Evolutionary conservation across 2,113 vertebrate genomes (phyloP).

Genomic region (Strix uralensis): DNA sequence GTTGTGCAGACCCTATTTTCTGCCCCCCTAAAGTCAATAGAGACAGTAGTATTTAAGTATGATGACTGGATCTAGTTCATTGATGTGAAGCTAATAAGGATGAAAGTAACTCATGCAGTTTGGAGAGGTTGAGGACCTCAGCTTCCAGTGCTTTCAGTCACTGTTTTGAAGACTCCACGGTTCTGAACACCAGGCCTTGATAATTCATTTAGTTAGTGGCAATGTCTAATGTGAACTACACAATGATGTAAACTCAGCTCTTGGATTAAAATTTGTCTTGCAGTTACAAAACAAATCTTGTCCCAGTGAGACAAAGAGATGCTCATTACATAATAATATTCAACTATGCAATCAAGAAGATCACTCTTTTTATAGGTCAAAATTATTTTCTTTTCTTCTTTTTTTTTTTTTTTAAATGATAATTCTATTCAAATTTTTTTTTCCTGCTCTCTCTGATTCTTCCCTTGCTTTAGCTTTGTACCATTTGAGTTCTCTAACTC

Average conservation of each 20-base stretch:
- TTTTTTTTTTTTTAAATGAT: neutral
- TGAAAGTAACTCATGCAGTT: neutral
- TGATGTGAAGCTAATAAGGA: neutral
- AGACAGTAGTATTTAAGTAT: neutral
- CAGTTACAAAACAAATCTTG: neutral
- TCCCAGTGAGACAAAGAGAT: neutral
- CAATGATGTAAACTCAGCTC: neutral
- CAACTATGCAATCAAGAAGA: neutral
- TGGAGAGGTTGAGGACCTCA: neutral
- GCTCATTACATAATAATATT: neutral
- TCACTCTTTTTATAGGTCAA: neutral
- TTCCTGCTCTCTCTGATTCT: neutral
- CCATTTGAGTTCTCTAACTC: neutral
- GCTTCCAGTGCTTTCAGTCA: neutral
- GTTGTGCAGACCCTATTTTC: neutral
- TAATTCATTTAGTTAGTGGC: neutral
- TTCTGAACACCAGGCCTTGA: neutral
- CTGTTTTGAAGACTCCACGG: neutral
- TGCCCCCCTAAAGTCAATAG: neutral
- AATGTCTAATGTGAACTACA: neutral
- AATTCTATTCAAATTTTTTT: neutral
- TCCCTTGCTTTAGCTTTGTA: neutral
- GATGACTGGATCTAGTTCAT: neutral
- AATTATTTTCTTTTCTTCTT: neutral
- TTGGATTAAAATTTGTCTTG: neutral